These are phyloP conservation scores for Sebastes matsubarae DNA, from an alignment of 2,797 vertebrate genomes.

Conservation along the genomic window DNA sequence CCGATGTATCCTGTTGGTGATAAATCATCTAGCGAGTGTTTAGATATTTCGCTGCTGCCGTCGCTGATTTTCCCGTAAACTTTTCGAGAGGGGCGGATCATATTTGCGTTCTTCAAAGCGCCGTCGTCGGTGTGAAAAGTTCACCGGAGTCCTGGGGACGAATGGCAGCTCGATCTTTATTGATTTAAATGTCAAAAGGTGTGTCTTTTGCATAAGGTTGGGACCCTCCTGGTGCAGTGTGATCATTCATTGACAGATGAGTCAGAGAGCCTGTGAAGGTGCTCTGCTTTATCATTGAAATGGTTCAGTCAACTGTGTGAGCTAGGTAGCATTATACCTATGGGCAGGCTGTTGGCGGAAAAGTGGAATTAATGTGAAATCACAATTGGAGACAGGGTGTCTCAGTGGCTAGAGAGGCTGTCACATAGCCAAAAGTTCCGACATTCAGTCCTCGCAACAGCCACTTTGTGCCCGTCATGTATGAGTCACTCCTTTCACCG, in stretches of 20 bases:
- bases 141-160: constrained; percentile 69
- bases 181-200: constrained; percentile 82
- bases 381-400: constrained; percentile 7
- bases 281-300: constrained; percentile 70
- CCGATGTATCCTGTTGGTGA: constrained; percentile 68
- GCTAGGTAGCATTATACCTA: constrained; percentile 41
- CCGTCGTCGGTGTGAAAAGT: constrained; percentile 75
- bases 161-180: constrained; percentile 51
- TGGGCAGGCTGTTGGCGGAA: background rate
- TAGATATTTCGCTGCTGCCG: constrained; percentile 70
- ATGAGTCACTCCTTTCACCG: constrained; percentile 43
- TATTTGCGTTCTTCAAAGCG: constrained; percentile 79
- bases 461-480: constrained; percentile 39
- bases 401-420: constrained; percentile 20
- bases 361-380: constrained; percentile 33
- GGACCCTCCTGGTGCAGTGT: constrained; percentile 42
- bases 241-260: constrained; percentile 57
- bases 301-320: constrained; percentile 28
- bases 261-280: constrained; percentile 43
- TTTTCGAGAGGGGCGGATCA: constrained; percentile 65
- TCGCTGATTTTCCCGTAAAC: constrained; percentile 78
- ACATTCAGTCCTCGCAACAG: constrained; percentile 14
- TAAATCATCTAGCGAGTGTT: constrained; percentile 78
- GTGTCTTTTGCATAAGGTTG: constrained; percentile 58
- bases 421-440: constrained; percentile 39